These are phyloP conservation scores for Harmothoe impar DNA, from an alignment of 2,888 invertebrate species.

Conservation along the genomic window DNA sequence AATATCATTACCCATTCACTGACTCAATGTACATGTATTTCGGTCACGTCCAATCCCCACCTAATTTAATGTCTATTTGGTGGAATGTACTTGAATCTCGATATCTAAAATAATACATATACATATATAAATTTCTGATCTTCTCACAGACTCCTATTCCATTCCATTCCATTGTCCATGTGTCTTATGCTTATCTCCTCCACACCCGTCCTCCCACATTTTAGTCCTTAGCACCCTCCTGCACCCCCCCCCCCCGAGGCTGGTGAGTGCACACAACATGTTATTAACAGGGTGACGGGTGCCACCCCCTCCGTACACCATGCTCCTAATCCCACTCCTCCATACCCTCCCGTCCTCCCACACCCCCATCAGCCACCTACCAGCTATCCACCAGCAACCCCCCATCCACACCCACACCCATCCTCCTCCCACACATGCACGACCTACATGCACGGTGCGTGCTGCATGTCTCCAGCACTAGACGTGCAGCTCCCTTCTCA, in stretches of 20 bases:
- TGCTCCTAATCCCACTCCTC: constrained; percentile 10
- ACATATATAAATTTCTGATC: too few species aligned
- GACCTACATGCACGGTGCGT: neutral
- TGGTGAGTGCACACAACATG: too few species aligned
- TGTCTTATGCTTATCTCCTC: too few species aligned
- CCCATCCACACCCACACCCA: neutral
- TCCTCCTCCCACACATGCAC: neutral
- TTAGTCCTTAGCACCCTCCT: neutral
- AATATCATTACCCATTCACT: too few species aligned
- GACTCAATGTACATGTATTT: too few species aligned
- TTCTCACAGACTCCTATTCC: too few species aligned
- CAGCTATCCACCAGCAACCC: neutral
- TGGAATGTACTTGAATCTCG: too few species aligned
- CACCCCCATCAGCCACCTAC: neutral
- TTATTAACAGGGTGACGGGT: too few species aligned
- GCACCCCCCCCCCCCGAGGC: neutral
- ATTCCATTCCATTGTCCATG: too few species aligned
- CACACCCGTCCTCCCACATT: neutral
- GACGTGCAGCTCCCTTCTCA: neutral
- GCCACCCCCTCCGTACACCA: neutral
- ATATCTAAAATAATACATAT: too few species aligned
- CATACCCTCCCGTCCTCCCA: neutral
- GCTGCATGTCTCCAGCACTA: neutral
- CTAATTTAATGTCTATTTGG: too few species aligned
- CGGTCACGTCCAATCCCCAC: too few species aligned